A percentile compares a stretch with the other conserved stretches of the same genome.
These are phyloP conservation scores for Siniperca knerii DNA, from an alignment of 2,113 vertebrate genomes.

Conservation along the genomic window DNA sequence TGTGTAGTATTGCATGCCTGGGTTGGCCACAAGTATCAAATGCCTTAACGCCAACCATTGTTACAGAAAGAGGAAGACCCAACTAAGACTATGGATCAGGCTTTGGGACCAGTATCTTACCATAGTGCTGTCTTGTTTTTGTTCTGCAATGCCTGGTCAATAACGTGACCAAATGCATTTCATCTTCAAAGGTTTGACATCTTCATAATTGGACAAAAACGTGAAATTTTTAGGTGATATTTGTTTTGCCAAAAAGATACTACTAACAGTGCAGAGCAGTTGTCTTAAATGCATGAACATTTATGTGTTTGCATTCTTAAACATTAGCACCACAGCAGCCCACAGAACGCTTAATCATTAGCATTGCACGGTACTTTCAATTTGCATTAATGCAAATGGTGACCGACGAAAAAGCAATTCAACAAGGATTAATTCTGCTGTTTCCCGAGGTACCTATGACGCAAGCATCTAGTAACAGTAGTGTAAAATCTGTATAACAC, in stretches of 20 bases:
- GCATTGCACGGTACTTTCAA: constrained; percentile 36
- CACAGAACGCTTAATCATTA: constrained; percentile 21
- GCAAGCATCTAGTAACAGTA: constrained; percentile 59
- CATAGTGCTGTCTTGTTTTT: not conserved
- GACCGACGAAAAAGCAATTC: constrained; percentile 22
- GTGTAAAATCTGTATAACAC: constrained; percentile 44
- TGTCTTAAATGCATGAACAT: constrained; percentile 20
- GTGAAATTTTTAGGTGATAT: not conserved
- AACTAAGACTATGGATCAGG: constrained; percentile 17
- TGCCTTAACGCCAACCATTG: not conserved
- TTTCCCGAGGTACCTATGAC: constrained; percentile 54
- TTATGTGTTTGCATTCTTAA: constrained; percentile 46
- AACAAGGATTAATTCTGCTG: constrained; percentile 31
- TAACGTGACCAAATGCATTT: not conserved
- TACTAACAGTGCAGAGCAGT: constrained; percentile 33
- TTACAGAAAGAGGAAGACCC: constrained; percentile 48
- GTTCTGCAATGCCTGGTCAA: constrained; percentile 20
- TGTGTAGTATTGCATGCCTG: constrained; percentile 15
- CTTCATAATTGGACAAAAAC: constrained; percentile 12
- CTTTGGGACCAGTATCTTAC: not conserved
- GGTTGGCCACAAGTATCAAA: constrained; percentile 16
- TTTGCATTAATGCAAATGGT: constrained; percentile 54
- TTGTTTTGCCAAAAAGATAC: constrained; percentile 11
- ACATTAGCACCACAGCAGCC: constrained; percentile 71
- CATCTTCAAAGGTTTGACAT: constrained; percentile 21